These are phyloP conservation scores for Amphipoea lucens DNA, from an alignment of 2,888 invertebrate genomes.

Conservation along the genomic window DNA sequence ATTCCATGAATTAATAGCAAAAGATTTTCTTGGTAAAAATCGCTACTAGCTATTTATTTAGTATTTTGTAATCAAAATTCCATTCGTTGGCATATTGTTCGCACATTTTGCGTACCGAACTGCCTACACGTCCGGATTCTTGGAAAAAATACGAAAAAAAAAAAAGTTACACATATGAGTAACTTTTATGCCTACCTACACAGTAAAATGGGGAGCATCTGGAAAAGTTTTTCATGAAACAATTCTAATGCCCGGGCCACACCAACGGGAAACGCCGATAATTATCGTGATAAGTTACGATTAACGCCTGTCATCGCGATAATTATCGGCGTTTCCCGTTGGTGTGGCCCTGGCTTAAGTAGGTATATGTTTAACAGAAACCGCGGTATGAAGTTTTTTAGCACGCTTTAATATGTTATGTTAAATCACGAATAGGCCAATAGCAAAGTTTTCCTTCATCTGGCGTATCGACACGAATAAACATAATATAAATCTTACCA, in stretches of 20 bases:
- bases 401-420: not conserved
- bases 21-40: not conserved
- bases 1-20: not conserved
- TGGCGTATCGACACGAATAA: not conserved
- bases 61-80: not conserved
- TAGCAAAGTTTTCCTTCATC: not conserved
- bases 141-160: not conserved
- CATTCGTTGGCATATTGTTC: not conserved
- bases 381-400: not conserved
- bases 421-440: not conserved
- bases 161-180: not conserved
- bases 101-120: not conserved
- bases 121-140: not conserved
- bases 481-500: not conserved
- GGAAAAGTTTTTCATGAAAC: not conserved
- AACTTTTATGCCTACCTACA: not conserved
- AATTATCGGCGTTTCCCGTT: too few relatives aligned
- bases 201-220: not conserved
- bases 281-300: too few relatives aligned
- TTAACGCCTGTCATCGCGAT: too few relatives aligned
- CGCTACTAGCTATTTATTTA: not conserved
- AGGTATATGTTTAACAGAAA: not conserved
- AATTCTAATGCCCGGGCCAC: not conserved
- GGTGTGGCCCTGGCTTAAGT: too few relatives aligned
- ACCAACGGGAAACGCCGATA: too few relatives aligned